A percentile compares a stretch with the other conserved stretches of the same genome.
Evolutionary conservation across 2,888 invertebrate species (phyloP).

Genomic region (Mystacides longicornis): DNA sequence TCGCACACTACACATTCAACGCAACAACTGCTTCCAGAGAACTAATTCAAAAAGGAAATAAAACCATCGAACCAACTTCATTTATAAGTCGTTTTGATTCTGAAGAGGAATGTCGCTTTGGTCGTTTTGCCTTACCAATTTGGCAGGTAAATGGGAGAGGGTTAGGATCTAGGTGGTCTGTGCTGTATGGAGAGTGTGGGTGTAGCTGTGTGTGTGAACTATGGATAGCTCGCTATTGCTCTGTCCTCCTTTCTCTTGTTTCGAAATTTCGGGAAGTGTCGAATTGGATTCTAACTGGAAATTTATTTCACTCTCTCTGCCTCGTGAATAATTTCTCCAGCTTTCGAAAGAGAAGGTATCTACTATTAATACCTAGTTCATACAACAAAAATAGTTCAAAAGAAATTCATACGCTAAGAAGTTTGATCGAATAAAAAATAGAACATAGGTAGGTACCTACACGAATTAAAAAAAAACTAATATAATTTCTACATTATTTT

Average conservation of each 20-base stretch:
- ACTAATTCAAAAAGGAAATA: neutral
- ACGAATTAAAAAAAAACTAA: too few relatives aligned
- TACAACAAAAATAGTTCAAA: too few relatives aligned
- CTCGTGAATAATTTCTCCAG: too few relatives aligned
- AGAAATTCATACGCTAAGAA: too few relatives aligned
- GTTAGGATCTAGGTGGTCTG: conserved; percentile 21
- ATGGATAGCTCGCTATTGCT: conserved; percentile 25
- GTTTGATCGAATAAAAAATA: too few relatives aligned
- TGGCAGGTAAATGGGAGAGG: conserved; percentile 26
- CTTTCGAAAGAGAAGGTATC: too few relatives aligned
- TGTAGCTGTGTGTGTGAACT: conserved; percentile 23
- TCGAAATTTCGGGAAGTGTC: conserved; percentile 24
- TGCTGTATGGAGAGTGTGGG: conserved; percentile 20
- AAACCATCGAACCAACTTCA: neutral
- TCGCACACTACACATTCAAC: conserved; percentile 6
- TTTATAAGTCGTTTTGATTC: conserved; percentile 12
- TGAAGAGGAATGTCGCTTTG: conserved; percentile 14
- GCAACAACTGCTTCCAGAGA: conserved; percentile 15
- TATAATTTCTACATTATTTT: too few relatives aligned
- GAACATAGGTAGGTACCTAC: too few relatives aligned
- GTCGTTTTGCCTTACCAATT: conserved; percentile 15
- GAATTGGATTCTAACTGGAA: conserved; percentile 19
- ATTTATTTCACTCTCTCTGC: too few relatives aligned
- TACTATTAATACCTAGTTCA: too few relatives aligned
- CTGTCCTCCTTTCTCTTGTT: conserved; percentile 26